These are phyloP conservation scores for Synergus itoensis DNA, from an alignment of 2,888 invertebrate species.

Conservation along the genomic window DNA sequence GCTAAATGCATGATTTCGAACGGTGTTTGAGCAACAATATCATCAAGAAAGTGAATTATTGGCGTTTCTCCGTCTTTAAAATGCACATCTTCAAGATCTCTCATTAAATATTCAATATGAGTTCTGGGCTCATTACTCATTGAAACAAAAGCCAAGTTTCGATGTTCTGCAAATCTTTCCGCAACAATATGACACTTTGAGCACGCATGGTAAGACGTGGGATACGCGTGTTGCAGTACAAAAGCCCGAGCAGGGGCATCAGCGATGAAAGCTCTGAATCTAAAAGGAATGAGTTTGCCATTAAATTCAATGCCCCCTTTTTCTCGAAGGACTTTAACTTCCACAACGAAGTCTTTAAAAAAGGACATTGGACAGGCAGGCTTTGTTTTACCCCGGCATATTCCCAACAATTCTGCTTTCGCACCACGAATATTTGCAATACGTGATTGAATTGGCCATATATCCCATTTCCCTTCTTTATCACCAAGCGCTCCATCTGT, in stretches of 20 bases:
- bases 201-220: conserved; percentile 50
- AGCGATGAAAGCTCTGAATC: conserved; percentile 54
- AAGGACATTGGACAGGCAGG: conserved; percentile 28
- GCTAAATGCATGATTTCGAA: conserved; percentile 53
- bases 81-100: conserved; percentile 46
- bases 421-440: conserved; percentile 50
- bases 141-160: conserved; percentile 40
- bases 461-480: conserved; percentile 41
- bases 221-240: conserved; percentile 50
- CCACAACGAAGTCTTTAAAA: conserved; percentile 42
- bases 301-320: conserved; percentile 49
- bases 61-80: conserved; percentile 48
- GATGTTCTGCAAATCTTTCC: conserved; percentile 23
- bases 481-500: conserved; percentile 50
- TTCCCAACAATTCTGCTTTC: conserved; percentile 52
- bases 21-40: conserved; percentile 45
- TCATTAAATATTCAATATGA: conserved; percentile 42
- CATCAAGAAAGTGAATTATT: conserved; percentile 37
- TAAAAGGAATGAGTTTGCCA: conserved; percentile 22
- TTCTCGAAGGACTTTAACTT: conserved; percentile 22
- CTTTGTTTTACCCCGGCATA: conserved; percentile 43
- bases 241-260: conserved; percentile 55
- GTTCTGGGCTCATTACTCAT: conserved; percentile 42
- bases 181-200: conserved; percentile 52
- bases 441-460: conserved; percentile 59